Evolutionary conservation across 2,888 invertebrate genomes (phyloP).

Genomic region (Alloscopus bannaensis): DNA sequence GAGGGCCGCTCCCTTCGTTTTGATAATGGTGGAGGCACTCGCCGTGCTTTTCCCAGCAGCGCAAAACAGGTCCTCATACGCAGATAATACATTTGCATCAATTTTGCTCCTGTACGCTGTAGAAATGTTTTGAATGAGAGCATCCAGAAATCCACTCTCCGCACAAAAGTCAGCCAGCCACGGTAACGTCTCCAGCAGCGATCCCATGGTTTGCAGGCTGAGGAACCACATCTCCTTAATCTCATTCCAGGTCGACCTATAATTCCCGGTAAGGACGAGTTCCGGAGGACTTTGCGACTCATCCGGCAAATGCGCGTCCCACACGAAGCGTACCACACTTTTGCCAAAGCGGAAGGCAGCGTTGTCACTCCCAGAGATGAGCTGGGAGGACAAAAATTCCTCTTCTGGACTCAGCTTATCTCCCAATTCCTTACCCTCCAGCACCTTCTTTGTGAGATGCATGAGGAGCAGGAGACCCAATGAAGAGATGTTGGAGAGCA

Average conservation of each 20-base stretch:
- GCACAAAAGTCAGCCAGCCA: slow-evolving; percentile 94
- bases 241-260: slow-evolving; percentile 93
- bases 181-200: slow-evolving; percentile 86
- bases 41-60: slow-evolving; percentile 68
- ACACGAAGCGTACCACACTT: slow-evolving; percentile 91
- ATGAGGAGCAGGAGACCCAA: slow-evolving; percentile 88
- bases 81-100: slow-evolving; percentile 89
- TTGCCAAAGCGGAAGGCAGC: slow-evolving; percentile 91
- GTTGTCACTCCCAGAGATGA: slow-evolving; percentile 79
- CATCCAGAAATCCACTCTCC: slow-evolving; percentile 95
- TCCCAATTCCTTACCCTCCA: slow-evolving; percentile 67
- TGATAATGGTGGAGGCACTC: slow-evolving; percentile 67
- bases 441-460: slow-evolving; percentile 86
- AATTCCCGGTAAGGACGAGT: slow-evolving; percentile 88
- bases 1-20: slow-evolving; percentile 70
- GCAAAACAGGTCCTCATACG: slow-evolving; percentile 92
- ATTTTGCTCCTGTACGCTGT: slow-evolving; percentile 89
- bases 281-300: slow-evolving; percentile 88
- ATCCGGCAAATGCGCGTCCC: slow-evolving; percentile 87
- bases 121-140: slow-evolving; percentile 87
- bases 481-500: slow-evolving; percentile 90
- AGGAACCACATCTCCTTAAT: slow-evolving; percentile 94
- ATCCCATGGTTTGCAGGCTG: slow-evolving; percentile 94
- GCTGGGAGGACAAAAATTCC: slow-evolving; percentile 68
- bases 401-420: slow-evolving; percentile 70